Percentiles rank a stretch among this genome's conserved stretches.
These are phyloP conservation scores for Percopsis omiscomaycus DNA, from an alignment of 2,797 vertebrate genomes.

Conservation along the genomic window DNA sequence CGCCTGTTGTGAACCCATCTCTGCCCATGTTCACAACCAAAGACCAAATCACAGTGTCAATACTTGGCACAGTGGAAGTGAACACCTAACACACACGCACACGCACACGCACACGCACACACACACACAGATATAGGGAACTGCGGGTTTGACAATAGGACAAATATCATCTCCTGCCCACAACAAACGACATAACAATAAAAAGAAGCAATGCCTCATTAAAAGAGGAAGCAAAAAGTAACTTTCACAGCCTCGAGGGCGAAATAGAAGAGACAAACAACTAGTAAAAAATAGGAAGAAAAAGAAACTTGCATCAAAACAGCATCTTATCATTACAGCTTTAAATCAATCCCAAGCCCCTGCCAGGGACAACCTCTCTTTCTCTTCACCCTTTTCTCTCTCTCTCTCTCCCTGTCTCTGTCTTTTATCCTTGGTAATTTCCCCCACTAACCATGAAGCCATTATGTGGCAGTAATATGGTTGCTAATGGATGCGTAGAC, in stretches of 20 bases:
- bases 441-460: constrained; percentile 74
- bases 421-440: constrained; percentile 59
- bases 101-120: constrained; percentile 10
- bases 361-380: constrained; percentile 46
- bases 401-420: constrained; percentile 31
- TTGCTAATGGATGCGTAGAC: constrained; percentile 75
- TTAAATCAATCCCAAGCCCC: constrained; percentile 74
- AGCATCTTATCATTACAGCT: constrained; percentile 72
- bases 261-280: constrained; percentile 44
- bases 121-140: constrained; percentile 17
- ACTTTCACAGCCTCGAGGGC: constrained; percentile 53
- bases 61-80: constrained; percentile 53
- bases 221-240: constrained; percentile 62
- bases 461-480: constrained; percentile 77
- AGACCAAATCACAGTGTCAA: constrained; percentile 39
- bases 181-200: constrained; percentile 61
- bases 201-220: constrained; percentile 62
- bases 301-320: constrained; percentile 64
- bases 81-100: constrained; percentile 6
- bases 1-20: neutral
- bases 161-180: constrained; percentile 67
- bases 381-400: constrained; percentile 23
- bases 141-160: constrained; percentile 59
- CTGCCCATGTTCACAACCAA: neutral
- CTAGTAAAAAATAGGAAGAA: constrained; percentile 49